Evolutionary conservation across 2,113 vertebrate species (phyloP).

Genomic region (Stigmatopora argus): DNA sequence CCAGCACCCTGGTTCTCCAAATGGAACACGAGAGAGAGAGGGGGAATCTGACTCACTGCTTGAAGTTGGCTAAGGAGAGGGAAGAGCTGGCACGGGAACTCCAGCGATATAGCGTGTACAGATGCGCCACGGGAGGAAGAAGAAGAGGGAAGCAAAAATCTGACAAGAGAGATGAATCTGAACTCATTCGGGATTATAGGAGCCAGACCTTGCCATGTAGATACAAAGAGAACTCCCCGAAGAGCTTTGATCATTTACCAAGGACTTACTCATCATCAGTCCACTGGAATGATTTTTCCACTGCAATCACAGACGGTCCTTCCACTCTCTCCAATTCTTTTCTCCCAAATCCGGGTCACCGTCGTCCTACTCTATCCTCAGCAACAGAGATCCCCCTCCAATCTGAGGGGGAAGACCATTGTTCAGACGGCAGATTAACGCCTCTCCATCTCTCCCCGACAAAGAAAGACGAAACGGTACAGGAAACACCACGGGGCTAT

Average conservation of each 20-base stretch:
- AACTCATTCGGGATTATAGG: slow-evolving; percentile 41
- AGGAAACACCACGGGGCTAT: slow-evolving; percentile 34
- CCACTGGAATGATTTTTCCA: slow-evolving; percentile 47
- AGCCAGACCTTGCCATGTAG: slow-evolving; percentile 45
- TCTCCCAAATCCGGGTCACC: slow-evolving; percentile 10
- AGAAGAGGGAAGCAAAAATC: slow-evolving; percentile 9
- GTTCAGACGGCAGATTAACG: slow-evolving; percentile 38
- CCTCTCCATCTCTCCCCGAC: slow-evolving; percentile 42
- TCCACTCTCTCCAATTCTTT: slow-evolving; percentile 15
- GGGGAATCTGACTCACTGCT: slow-evolving; percentile 71
- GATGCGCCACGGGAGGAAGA: slow-evolving; percentile 17
- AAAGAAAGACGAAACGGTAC: slow-evolving; percentile 39
- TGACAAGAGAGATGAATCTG: neutral
- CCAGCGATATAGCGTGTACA: slow-evolving; percentile 48
- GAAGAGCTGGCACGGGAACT: slow-evolving; percentile 69
- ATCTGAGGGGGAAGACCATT: slow-evolving; percentile 19
- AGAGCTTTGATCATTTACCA: slow-evolving; percentile 18
- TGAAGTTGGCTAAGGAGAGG: slow-evolving; percentile 68
- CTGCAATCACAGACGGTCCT: slow-evolving; percentile 11
- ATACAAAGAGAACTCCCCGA: slow-evolving; percentile 24
- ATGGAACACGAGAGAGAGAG: slow-evolving; percentile 74
- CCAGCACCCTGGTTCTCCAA: slow-evolving; percentile 68
- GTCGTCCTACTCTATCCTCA: slow-evolving; percentile 10
- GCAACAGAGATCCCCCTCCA: slow-evolving; percentile 16
- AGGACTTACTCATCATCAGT: slow-evolving; percentile 45